Conservation (phyloP, 2,797 vertebrate species). For the Acanthurus leucopareius region DNA sequence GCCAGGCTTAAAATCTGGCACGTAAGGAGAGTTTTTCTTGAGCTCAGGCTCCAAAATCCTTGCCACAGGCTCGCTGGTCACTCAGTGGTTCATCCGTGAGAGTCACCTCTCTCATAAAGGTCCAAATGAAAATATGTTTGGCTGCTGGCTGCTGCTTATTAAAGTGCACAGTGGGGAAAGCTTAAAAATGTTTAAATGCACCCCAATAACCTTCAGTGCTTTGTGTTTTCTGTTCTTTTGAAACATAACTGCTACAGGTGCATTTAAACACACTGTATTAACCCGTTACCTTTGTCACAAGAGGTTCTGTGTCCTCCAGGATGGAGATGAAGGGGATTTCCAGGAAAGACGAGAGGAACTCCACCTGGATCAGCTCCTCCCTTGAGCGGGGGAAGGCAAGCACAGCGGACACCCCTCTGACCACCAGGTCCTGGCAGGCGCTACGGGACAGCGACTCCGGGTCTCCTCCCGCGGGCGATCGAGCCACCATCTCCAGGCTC, state of each 20-base stretch:
- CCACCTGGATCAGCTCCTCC: conserved; percentile 93
- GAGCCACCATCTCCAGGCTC: conserved; percentile 91
- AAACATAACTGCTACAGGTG: conserved; percentile 56
- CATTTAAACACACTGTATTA: not conserved
- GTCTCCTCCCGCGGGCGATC: conserved; percentile 87
- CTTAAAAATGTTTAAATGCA: conserved; percentile 8
- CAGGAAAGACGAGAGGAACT: conserved; percentile 92
- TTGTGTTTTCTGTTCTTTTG: conserved; percentile 12
- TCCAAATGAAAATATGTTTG: conserved; percentile 31
- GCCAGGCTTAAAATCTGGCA: conserved; percentile 23
- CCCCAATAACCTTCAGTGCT: not conserved
- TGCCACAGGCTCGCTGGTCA: conserved; percentile 46
- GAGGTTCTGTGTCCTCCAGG: conserved; percentile 88
- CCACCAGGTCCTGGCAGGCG: conserved; percentile 90
- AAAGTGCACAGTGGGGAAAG: conserved; percentile 21
- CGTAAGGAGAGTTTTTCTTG: conserved; percentile 33
- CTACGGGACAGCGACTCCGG: conserved; percentile 91
- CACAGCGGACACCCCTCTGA: conserved; percentile 90
- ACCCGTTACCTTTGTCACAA: conserved; percentile 88
- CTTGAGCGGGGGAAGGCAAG: conserved; percentile 93
- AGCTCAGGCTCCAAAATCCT: conserved; percentile 53
- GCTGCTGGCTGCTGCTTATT: conserved; percentile 3
- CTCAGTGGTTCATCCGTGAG: conserved; percentile 22
- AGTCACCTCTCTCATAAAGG: conserved; percentile 31
- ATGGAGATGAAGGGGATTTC: conserved; percentile 94